A percentile compares a stretch with the other conserved stretches of the same genome.
These are phyloP conservation scores for Hestina assimilis DNA, from an alignment of 1,140 invertebrate genomes.

Conservation along the genomic window DNA sequence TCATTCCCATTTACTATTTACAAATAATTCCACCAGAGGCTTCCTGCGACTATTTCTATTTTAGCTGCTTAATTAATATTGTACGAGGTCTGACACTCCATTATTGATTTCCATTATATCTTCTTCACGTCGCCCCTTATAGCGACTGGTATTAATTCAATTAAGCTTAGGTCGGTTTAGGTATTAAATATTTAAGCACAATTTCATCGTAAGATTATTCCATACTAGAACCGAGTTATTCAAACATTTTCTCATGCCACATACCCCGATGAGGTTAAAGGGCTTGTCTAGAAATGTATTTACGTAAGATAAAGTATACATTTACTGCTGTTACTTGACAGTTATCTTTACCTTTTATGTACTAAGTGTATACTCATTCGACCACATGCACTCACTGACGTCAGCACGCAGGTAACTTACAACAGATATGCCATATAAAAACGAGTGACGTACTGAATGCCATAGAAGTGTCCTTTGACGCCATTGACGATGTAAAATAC, in stretches of 20 bases:
- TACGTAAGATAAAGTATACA: background rate
- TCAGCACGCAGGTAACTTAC: conserved; percentile 8
- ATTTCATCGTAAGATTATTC: background rate
- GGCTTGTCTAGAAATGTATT: background rate
- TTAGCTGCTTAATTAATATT: conserved; percentile 2
- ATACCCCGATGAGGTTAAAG: background rate
- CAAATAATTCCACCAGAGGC: too few relatives aligned
- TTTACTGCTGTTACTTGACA: background rate
- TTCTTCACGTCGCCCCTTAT: background rate
- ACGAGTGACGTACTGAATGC: background rate
- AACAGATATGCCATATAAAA: background rate
- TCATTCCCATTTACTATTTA: too few relatives aligned
- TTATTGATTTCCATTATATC: conserved; percentile 6
- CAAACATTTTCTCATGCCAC: too few relatives aligned
- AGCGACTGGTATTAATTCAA: conserved; percentile 2
- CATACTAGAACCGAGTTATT: too few relatives aligned
- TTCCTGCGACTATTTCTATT: background rate
- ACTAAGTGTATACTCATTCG: conserved; percentile 8
- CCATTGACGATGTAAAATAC: background rate
- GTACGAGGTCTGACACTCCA: background rate
- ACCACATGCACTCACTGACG: conserved; percentile 5
- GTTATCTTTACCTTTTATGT: background rate
- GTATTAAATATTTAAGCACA: background rate
- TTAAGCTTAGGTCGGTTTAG: background rate
- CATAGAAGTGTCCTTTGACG: conserved; percentile 6